These are phyloP conservation scores for Nerophis lumbriciformis DNA, from an alignment of 2,113 vertebrate genomes.

Conservation along the genomic window DNA sequence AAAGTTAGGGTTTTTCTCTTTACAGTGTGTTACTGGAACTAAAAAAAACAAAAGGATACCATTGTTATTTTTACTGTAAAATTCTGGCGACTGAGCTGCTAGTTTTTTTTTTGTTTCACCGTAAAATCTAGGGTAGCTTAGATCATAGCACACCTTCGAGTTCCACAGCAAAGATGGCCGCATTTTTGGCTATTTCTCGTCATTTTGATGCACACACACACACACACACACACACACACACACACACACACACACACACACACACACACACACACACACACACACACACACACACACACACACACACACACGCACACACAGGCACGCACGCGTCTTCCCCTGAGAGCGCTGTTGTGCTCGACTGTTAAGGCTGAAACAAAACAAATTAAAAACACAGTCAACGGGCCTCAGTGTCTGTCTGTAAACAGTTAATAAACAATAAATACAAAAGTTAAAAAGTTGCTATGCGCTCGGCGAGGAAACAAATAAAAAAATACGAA, in stretches of 20 bases:
- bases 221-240: slow-evolving; percentile 17
- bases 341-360: slow-evolving; percentile 75
- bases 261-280: too few relatives aligned
- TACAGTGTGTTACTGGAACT: too few relatives aligned
- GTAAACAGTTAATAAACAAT: slow-evolving; percentile 60
- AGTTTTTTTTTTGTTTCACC: too few relatives aligned
- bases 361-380: slow-evolving; percentile 75
- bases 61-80: too few relatives aligned
- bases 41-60: too few relatives aligned
- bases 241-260: slow-evolving; percentile 16
- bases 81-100: too few relatives aligned
- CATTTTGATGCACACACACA: not conserved
- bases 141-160: too few relatives aligned
- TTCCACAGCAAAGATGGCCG: too few relatives aligned
- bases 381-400: slow-evolving; percentile 62
- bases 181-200: too few relatives aligned
- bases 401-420: slow-evolving; percentile 61
- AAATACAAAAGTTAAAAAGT: slow-evolving; percentile 34
- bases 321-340: slow-evolving; percentile 51
- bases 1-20: too few relatives aligned
- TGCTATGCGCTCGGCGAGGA: slow-evolving; percentile 43
- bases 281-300: slow-evolving; percentile 19
- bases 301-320: slow-evolving; percentile 12
- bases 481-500: slow-evolving; percentile 31
- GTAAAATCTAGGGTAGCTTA: too few relatives aligned